Percentiles rank a stretch among this genome's conserved stretches.
Conservation (phyloP, 2,888 invertebrate species). For the Harpalus rufipes region DNA sequence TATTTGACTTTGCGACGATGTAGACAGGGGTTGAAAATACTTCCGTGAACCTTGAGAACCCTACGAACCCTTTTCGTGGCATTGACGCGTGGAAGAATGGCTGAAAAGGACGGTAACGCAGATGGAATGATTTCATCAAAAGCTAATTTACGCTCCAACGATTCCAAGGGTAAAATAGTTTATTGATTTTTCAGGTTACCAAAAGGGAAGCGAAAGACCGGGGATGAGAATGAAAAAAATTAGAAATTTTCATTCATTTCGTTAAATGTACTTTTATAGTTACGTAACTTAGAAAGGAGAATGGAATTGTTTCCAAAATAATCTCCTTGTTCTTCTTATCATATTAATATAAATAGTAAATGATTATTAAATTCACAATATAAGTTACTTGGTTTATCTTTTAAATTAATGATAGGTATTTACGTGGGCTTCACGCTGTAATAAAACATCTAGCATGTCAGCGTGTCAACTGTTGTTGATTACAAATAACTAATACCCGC, state of each 20-base stretch:
- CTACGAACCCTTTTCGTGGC: constrained; percentile 29
- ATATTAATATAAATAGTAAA: constrained; percentile 4
- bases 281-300: too few species aligned
- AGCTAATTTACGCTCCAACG: constrained; percentile 61
- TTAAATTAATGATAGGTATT: constrained; percentile 28
- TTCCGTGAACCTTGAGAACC: not conserved
- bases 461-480: constrained; percentile 23
- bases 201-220: not conserved
- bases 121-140: constrained; percentile 64
- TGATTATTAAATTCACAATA: constrained; percentile 31
- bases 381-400: constrained; percentile 1
- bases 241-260: too few species aligned
- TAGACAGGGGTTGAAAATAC: not conserved
- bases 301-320: not conserved
- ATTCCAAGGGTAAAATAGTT: constrained; percentile 35
- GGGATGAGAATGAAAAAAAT: not conserved
- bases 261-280: too few species aligned
- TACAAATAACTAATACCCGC: constrained; percentile 36
- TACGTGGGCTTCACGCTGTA: not conserved
- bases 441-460: not conserved
- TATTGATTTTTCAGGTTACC: constrained; percentile 41
- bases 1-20: not conserved
- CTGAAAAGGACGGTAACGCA: constrained; percentile 53
- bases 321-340: not conserved
- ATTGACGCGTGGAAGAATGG: constrained; percentile 33